Evolutionary conservation across 2,797 vertebrate species (phyloP).

Genomic region (Smutsia gigantea): DNA sequence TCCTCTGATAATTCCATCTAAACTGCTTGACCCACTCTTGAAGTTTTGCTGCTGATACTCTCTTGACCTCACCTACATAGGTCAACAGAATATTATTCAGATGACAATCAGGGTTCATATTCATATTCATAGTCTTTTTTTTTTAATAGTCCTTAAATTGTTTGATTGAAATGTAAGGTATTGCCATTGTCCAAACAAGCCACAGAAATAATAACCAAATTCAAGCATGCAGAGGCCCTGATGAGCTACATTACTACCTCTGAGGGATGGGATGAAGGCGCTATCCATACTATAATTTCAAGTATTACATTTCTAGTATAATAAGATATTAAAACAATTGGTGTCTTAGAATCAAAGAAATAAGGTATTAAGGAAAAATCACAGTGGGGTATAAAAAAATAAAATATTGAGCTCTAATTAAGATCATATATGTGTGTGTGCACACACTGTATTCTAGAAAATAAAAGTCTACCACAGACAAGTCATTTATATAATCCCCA

Average conservation of each 20-base stretch:
- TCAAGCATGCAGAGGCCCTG: neutral
- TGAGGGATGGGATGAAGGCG: no score
- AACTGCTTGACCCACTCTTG: neutral
- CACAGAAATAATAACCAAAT: neutral
- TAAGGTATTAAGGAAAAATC: neutral
- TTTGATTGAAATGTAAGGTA: neutral
- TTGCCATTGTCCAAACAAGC: neutral
- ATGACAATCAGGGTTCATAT: neutral
- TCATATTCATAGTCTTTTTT: neutral
- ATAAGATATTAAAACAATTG: neutral
- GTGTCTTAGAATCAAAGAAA: neutral
- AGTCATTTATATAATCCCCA: neutral
- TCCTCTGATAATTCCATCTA: neutral
- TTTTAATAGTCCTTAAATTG: neutral
- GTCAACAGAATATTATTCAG: neutral
- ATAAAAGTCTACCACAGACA: neutral
- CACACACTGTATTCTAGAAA: neutral
- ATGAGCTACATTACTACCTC: neutral
- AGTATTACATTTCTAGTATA: neutral
- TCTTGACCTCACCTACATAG: neutral
- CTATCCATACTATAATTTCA: neutral
- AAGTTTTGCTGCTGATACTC: neutral
- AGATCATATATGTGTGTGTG: neutral
- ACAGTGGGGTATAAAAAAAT: neutral
- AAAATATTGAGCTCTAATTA: neutral